Percentiles rank a stretch among this genome's conserved stretches.
These are phyloP conservation scores for Riparia riparia DNA, from an alignment of 2,113 vertebrate genomes.

Conservation along the genomic window DNA sequence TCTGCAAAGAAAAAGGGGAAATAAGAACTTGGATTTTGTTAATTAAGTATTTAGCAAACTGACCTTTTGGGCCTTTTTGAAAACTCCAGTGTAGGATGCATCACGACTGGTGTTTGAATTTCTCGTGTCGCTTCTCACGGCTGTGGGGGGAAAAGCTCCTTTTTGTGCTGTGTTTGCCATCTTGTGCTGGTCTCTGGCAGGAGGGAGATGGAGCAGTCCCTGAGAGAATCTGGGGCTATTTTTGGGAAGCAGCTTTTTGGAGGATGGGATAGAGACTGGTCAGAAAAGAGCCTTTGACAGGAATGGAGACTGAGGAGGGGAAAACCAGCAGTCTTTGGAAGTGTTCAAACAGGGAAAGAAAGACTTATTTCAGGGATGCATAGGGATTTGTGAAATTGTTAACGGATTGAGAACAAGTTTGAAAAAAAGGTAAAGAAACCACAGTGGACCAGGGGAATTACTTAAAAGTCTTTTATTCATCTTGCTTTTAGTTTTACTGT, in stretches of 20 bases:
- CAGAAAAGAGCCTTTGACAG: not conserved
- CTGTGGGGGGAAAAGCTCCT: fast-evolving
- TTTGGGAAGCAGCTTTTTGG: not conserved
- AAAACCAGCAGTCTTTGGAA: not conserved
- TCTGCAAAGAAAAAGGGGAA: not conserved
- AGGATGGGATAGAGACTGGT: not conserved
- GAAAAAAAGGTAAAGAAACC: not conserved
- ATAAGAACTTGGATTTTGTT: not conserved
- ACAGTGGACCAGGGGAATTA: not conserved
- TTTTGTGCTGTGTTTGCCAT: not conserved
- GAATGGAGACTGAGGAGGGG: not conserved
- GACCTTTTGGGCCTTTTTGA: not conserved
- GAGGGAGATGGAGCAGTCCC: not conserved
- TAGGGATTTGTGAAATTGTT: not conserved
- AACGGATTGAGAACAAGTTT: not conserved
- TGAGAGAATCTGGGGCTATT: fast-evolving
- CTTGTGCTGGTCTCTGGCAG: not conserved
- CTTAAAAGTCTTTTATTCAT: not conserved
- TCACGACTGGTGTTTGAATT: not conserved
- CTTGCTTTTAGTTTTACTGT: not conserved
- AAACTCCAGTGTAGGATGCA: not conserved
- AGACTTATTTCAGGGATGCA: not conserved
- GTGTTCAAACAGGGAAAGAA: not conserved
- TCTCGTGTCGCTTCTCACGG: fast-evolving
- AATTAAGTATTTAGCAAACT: not conserved